These are phyloP conservation scores for Paralichthys olivaceus DNA, from an alignment of 2,113 vertebrate genomes.

Conservation along the genomic window DNA sequence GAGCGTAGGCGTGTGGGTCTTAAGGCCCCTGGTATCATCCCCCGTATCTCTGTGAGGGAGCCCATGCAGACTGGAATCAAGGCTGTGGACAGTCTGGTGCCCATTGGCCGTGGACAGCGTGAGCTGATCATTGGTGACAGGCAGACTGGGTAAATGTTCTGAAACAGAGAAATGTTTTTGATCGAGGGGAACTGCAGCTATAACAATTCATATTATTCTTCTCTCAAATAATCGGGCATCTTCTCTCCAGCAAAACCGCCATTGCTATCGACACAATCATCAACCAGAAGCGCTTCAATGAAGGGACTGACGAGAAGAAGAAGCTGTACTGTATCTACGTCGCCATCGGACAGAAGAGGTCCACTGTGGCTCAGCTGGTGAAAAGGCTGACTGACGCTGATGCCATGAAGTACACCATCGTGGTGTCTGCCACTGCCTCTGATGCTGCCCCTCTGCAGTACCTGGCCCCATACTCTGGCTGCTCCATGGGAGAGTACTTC, in stretches of 20 bases:
- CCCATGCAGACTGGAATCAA: constrained; percentile 99
- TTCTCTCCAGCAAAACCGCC: constrained; percentile 90
- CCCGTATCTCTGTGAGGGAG: constrained; percentile 97
- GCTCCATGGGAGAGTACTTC: constrained; percentile 99
- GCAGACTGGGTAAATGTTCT: constrained; percentile 90
- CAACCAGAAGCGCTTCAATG: constrained; percentile 98
- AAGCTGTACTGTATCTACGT: constrained; percentile 99
- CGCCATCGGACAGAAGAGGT: constrained; percentile 98
- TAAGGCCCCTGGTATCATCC: constrained; percentile 98
- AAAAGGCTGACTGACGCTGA: constrained; percentile 96
- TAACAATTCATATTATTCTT: neutral
- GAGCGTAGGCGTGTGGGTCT: constrained; percentile 93
- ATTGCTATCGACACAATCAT: constrained; percentile 99
- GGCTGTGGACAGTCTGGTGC: constrained; percentile 98
- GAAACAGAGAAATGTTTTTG: neutral
- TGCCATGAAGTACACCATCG: constrained; percentile 99
- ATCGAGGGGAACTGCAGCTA: neutral
- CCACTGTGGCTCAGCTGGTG: constrained; percentile 97
- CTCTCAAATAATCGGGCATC: neutral
- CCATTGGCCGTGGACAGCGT: constrained; percentile 97
- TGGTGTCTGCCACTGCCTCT: constrained; percentile 97
- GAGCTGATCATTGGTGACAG: constrained; percentile 99
- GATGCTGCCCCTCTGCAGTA: constrained; percentile 98
- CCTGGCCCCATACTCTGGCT: constrained; percentile 97
- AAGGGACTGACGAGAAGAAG: constrained; percentile 97